These are phyloP conservation scores for Ophthalmolycus amberensis DNA, from an alignment of 2,113 vertebrate genomes.

Conservation along the genomic window DNA sequence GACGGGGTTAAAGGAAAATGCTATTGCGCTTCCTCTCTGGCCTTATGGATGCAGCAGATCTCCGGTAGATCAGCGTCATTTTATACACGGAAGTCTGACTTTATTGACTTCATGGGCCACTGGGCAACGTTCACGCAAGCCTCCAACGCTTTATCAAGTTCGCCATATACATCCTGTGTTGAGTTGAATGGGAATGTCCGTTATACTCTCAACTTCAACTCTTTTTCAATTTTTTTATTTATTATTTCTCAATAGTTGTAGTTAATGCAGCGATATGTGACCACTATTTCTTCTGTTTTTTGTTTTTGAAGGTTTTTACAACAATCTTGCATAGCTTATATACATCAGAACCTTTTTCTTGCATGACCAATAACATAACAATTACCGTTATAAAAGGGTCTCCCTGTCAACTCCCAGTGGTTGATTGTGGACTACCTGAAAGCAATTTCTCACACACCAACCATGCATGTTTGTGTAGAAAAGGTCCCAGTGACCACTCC, in stretches of 20 bases:
- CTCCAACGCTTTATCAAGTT: too few relatives aligned
- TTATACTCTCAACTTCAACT: neutral
- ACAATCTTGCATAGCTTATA: neutral
- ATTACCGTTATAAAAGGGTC: neutral
- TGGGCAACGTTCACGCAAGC: too few relatives aligned
- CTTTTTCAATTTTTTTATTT: too few relatives aligned
- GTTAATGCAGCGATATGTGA: neutral
- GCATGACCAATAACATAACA: neutral
- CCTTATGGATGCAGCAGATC: too few relatives aligned
- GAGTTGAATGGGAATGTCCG: too few relatives aligned
- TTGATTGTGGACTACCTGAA: neutral
- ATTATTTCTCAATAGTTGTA: neutral
- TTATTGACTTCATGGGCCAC: too few relatives aligned
- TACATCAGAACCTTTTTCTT: neutral
- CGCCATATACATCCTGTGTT: neutral
- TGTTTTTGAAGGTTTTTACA: neutral
- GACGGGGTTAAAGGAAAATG: neutral
- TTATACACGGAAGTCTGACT: too few relatives aligned
- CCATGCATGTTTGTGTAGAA: slow-evolving; percentile 29
- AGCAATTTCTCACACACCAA: neutral
- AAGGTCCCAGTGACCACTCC: slow-evolving; percentile 58
- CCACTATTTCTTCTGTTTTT: neutral
- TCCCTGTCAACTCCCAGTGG: neutral
- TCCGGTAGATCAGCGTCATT: too few relatives aligned
- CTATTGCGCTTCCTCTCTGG: neutral